Base-by-base conservation (phyloP, 2,797 vertebrate species). In the Cyclopterus lumpus region DNA sequence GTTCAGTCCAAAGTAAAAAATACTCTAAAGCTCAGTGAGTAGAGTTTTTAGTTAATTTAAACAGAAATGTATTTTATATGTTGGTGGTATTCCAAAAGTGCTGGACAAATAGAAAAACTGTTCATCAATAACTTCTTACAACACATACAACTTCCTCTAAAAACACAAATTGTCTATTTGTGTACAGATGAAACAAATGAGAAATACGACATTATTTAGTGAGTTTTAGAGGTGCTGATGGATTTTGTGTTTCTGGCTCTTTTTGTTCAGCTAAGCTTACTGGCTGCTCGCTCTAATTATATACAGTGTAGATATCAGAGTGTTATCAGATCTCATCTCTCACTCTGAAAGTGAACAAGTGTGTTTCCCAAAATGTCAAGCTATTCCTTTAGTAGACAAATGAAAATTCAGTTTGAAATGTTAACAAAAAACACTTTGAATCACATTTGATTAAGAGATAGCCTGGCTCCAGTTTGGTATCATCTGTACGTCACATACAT, bases 401-500 rank as follows among this genome's bases (percentile, higher is more conserved):
- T 51, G 14, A 12, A 18, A 26, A 18, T 53, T 20, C 16, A 5
- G 18, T 18, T 65, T 8, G 0, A 62, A 64, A 51, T 10, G 3
- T 30, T 65, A n/a, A 24, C 48, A 49, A 22, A 24, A 22, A 51
- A 12, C n/a, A 22, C 9, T 53, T 68, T 11, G 26, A 24, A 53
- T 61, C 12, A 8, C 58, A 36, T 67, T 57, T 44, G 22, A 38
- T 22, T 36, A 48, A 64, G 34, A 55, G 24, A 67, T 38, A 75
- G 46, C 54, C 30, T 15, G 16, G 15, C 24, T 73, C 16, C 70
- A 10, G 48, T 66, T 68, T 22, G n/a, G 8, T 46, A 28, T 61
- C 46, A 62, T 60, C 24, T 10, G 22, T 22, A 24, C 28, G 16
- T 30, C n/a, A 32, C 44, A 22, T 32, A 18, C 34, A 62, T 0